Evolutionary conservation across 2,113 vertebrate species (phyloP).

Genomic region (Apeltes quadracus): DNA sequence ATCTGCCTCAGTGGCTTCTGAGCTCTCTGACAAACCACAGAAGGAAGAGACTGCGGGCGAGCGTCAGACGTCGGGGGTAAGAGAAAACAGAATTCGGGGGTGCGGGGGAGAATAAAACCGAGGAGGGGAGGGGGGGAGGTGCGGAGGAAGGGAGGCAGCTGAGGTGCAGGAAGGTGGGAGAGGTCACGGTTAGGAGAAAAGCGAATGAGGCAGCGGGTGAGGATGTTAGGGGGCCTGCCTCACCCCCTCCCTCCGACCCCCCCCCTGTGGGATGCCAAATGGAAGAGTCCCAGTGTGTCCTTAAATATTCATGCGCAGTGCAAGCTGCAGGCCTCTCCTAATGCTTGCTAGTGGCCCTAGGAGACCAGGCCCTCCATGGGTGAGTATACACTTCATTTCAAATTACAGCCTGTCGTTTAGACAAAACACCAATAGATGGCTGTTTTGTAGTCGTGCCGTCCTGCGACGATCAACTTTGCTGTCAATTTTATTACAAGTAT

Average conservation of each 20-base stretch:
- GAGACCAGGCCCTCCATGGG: constrained; percentile 63
- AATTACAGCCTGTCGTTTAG: constrained; percentile 73
- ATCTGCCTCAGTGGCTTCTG: constrained; percentile 44
- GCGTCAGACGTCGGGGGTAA: constrained; percentile 4
- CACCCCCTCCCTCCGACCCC: no score
- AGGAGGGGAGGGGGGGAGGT: neutral
- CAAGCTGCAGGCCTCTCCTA: constrained; percentile 62
- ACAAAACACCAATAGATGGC: constrained; percentile 40
- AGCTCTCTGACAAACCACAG: constrained; percentile 49
- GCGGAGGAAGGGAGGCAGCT: neutral
- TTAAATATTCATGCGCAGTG: constrained; percentile 80
- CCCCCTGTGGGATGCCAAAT: constrained; percentile 67
- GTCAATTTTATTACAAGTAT: neutral
- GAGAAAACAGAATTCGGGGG: constrained; percentile 19
- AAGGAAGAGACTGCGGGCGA: constrained; percentile 27
- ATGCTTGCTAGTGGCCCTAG: constrained; percentile 74
- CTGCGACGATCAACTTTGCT: constrained; percentile 23
- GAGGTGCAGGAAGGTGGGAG: constrained; percentile 29
- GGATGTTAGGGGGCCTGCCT: constrained; percentile 28
- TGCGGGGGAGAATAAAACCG: constrained; percentile 16
- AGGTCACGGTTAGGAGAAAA: constrained; percentile 51
- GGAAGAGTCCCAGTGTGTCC: constrained; percentile 74
- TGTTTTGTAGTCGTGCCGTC: constrained; percentile 52
- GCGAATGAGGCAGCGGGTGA: constrained; percentile 12
- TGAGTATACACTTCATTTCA: constrained; percentile 72